Conservation (phyloP, 2,797 vertebrate genomes). For the Taenioides sp. region DNA sequence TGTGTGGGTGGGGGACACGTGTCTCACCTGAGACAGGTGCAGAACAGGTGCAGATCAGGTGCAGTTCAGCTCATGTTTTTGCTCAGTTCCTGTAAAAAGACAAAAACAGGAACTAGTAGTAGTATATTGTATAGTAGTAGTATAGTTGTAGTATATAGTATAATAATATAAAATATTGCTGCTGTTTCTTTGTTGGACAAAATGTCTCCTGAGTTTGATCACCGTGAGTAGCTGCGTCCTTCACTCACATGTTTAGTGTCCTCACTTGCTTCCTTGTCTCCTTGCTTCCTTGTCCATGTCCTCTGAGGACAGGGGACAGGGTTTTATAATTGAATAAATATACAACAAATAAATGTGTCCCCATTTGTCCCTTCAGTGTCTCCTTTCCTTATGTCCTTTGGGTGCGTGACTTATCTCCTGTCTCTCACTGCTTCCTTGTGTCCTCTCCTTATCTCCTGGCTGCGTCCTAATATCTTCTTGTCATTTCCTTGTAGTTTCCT, state of each 20-base stretch:
- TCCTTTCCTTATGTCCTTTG: neutral
- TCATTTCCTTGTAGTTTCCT: neutral
- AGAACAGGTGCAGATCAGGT: neutral
- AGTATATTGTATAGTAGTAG: neutral
- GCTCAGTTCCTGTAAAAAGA: constrained; percentile 1
- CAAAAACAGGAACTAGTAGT: neutral
- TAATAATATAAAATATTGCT: too few relatives aligned
- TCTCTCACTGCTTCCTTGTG: neutral
- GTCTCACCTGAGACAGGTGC: neutral
- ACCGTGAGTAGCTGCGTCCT: neutral
- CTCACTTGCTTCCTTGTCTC: neutral
- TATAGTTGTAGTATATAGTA: too few relatives aligned
- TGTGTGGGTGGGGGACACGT: neutral
- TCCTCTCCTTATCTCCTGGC: neutral
- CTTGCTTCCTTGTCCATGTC: neutral
- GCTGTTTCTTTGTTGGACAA: too few relatives aligned
- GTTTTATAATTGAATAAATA: too few relatives aligned
- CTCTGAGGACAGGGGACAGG: neutral
- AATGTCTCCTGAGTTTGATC: too few relatives aligned
- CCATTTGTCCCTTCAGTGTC: neutral
- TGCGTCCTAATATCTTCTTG: neutral
- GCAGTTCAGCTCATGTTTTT: neutral
- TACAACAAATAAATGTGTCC: too few relatives aligned
- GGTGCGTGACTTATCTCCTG: neutral
- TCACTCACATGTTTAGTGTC: neutral